These are phyloP conservation scores for Calliopum simillimum DNA, from an alignment of 2,888 invertebrate species.

Conservation along the genomic window DNA sequence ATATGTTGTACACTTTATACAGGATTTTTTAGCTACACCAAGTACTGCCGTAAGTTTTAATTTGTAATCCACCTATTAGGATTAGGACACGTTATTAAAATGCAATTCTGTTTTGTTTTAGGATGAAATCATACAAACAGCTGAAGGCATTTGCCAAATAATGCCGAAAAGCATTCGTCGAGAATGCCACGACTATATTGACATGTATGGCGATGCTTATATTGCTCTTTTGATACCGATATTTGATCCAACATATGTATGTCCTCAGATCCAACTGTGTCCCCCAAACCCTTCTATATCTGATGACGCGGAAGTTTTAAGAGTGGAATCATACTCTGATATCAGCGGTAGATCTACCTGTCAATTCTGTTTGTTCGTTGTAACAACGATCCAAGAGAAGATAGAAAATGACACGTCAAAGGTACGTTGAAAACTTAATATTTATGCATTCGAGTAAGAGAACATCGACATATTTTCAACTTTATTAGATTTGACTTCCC, in stretches of 20 bases:
- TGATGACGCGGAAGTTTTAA: slow-evolving; percentile 71
- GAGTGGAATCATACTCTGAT: slow-evolving; percentile 53
- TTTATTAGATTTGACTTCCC: too few species aligned
- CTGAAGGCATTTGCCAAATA: slow-evolving; percentile 77
- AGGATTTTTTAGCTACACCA: slow-evolving; percentile 77
- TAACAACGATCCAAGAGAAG: slow-evolving; percentile 79
- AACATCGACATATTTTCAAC: too few species aligned
- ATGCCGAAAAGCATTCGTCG: slow-evolving; percentile 73
- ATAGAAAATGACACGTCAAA: slow-evolving; percentile 81
- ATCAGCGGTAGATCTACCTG: slow-evolving; percentile 75
- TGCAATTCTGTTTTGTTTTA: too few species aligned
- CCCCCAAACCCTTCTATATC: slow-evolving; percentile 64
- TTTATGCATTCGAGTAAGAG: neutral
- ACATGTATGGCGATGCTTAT: slow-evolving; percentile 82
- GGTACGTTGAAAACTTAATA: slow-evolving; percentile 67
- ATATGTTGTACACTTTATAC: slow-evolving; percentile 83
- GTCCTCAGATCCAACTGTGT: slow-evolving; percentile 79
- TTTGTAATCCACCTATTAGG: neutral
- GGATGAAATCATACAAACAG: slow-evolving; percentile 76
- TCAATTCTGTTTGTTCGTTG: slow-evolving; percentile 85
- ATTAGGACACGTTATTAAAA: too few species aligned
- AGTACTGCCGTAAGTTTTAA: slow-evolving; percentile 72
- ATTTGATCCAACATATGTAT: slow-evolving; percentile 66
- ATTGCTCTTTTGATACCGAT: slow-evolving; percentile 81
- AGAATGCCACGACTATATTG: slow-evolving; percentile 81